Conservation (phyloP, 2,888 invertebrate species). For the Halictus ligatus region DNA sequence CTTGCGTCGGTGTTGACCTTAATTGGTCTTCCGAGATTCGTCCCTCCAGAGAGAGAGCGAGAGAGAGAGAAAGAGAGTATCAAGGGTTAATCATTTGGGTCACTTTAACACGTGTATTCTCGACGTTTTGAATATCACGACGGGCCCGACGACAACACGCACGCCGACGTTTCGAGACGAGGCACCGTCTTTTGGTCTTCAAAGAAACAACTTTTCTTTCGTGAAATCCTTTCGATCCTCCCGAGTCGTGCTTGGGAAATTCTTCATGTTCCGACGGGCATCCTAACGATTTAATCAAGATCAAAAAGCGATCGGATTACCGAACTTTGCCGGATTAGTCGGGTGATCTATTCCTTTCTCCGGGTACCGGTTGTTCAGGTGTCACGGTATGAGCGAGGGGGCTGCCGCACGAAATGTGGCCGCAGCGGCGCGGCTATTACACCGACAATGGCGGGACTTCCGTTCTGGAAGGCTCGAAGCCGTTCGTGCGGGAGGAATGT, state of each 20-base stretch:
- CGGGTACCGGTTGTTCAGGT: not conserved
- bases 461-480: slow-evolving; percentile 34
- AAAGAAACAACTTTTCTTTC: no score
- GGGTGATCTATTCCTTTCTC: not conserved
- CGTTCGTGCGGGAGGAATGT: slow-evolving; percentile 20
- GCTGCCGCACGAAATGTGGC: slow-evolving; percentile 11
- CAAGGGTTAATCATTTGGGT: not conserved
- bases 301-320: not conserved
- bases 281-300: not conserved
- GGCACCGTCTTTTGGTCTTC: no score
- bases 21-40: slow-evolving; percentile 25
- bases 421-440: slow-evolving; percentile 20
- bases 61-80: not conserved
- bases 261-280: not conserved
- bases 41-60: not conserved
- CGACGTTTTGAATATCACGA: not conserved
- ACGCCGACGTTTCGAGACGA: not conserved
- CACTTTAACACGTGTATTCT: not conserved
- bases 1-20: slow-evolving; percentile 6
- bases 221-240: no score
- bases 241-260: not conserved
- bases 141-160: not conserved
- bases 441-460: slow-evolving; percentile 36
- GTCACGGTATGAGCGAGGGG: not conserved
- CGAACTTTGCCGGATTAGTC: not conserved